Percentiles rank a stretch among this genome's conserved stretches.
Evolutionary conservation across 2,797 vertebrate genomes (phyloP).

Genomic region (Rhabdomys pumilio): DNA sequence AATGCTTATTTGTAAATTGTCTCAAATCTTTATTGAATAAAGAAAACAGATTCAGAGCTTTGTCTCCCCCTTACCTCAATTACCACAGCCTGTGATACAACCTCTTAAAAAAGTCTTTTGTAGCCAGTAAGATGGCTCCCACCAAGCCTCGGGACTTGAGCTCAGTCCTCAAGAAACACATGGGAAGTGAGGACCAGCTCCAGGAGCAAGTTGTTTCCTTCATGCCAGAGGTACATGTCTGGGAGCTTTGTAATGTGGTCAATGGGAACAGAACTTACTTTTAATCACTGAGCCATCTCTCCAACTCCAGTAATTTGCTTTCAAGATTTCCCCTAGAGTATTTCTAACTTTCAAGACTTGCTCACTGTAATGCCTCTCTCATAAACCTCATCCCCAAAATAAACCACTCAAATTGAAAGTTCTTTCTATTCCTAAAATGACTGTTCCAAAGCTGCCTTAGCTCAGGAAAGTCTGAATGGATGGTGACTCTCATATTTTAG

Average conservation of each 20-base stretch:
- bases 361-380: neutral
- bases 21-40: neutral
- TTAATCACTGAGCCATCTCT: neutral
- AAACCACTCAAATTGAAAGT: neutral
- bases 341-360: neutral
- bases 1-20: neutral
- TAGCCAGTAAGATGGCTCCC: neutral
- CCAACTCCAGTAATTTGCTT: neutral
- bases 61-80: neutral
- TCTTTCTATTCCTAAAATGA: neutral
- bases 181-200: neutral
- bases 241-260: neutral
- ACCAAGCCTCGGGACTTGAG: neutral
- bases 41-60: neutral
- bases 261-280: neutral
- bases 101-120: slow-evolving; percentile 5
- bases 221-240: neutral
- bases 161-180: neutral
- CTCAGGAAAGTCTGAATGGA: neutral
- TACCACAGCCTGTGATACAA: neutral
- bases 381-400: neutral
- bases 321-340: neutral
- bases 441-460: neutral
- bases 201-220: neutral
- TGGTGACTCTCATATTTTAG: neutral